Evolutionary conservation across 2,797 vertebrate genomes (phyloP).

Genomic region (Bryconaethiops microstoma): DNA sequence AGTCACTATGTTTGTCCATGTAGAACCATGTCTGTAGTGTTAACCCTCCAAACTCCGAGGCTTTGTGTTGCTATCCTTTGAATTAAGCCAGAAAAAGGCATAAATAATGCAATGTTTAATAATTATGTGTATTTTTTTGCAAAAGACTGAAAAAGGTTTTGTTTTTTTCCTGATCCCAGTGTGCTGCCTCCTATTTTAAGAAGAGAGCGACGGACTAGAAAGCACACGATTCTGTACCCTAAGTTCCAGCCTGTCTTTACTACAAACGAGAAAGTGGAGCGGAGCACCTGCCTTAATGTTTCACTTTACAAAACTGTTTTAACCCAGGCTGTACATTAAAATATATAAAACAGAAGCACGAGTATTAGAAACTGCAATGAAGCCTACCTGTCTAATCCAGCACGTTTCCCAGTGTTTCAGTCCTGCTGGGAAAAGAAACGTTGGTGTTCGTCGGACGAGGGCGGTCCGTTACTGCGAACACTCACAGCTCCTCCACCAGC

Average conservation of each 20-base stretch:
- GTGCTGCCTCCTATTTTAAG: background rate
- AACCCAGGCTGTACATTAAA: background rate
- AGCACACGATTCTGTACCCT: background rate
- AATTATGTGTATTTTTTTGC: too few species aligned
- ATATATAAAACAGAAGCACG: background rate
- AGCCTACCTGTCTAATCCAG: conserved; percentile 26
- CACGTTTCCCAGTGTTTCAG: background rate
- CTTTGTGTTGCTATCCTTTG: background rate
- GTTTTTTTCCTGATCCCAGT: background rate
- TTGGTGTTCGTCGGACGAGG: background rate
- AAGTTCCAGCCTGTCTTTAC: background rate
- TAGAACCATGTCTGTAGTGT: background rate
- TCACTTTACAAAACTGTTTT: background rate
- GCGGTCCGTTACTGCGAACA: conserved; percentile 6
- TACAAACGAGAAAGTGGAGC: background rate
- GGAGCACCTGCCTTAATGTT: background rate
- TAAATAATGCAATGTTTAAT: background rate
- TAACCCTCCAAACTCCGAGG: background rate
- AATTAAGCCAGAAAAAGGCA: background rate
- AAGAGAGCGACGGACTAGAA: background rate
- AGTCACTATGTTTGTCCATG: background rate
- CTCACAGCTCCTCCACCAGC: conserved; percentile 20
- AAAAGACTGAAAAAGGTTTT: background rate
- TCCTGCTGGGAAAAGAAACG: background rate
- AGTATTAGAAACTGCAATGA: background rate